Percentiles rank a stretch among this genome's conserved stretches.
phyloP scores from a whole-genome alignment of 37 sponge, comb jelly and placozoan genomes.

The Beroe forskalii region DNA sequence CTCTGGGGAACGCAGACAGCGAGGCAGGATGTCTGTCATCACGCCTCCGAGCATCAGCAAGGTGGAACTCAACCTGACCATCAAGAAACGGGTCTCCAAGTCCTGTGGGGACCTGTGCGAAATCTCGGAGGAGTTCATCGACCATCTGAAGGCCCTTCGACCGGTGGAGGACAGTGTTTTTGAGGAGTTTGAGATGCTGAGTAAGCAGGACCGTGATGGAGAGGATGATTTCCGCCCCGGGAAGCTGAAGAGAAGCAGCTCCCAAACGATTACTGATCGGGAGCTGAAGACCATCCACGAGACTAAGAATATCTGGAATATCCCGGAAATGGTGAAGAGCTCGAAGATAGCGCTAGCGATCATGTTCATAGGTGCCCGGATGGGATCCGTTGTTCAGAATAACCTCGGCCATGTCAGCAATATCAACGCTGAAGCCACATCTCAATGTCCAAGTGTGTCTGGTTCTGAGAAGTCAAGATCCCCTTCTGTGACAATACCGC shows the following conservation, averaged over 20 bases:
- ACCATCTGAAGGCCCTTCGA: background rate
- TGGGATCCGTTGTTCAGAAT: background rate
- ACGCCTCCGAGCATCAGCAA: constrained; percentile 28
- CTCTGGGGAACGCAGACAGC: background rate
- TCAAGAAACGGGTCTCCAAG: background rate
- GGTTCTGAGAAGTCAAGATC: background rate
- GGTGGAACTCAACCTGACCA: background rate
- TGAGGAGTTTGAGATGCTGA: constrained; percentile 16
- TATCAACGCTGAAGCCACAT: too few species aligned
- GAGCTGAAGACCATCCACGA: constrained; percentile 12
- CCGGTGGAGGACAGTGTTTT: background rate
- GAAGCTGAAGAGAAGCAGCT: background rate
- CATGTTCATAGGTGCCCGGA: background rate
- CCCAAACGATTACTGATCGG: constrained; percentile 24
- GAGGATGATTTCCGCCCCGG: background rate
- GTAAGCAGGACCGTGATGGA: background rate
- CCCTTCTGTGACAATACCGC: background rate
- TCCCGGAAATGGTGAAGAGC: background rate
- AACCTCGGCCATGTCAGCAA: background rate
- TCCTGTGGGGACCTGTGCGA: constrained; percentile 11
- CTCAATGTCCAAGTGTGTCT: too few species aligned
- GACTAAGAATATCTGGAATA: background rate
- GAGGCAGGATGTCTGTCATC: constrained; percentile 40
- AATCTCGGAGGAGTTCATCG: constrained; percentile 33
- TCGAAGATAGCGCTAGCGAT: constrained; percentile 18